Conservation (phyloP, 2,113 vertebrate genomes). For the zebrafish (Danio rerio) region GRCz12tu NC_133178.1:35612501-35613000, state of each 20-base stretch:
- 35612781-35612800: background rate
- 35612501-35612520: constrained; percentile 73
- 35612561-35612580: no score
- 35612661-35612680: no score
- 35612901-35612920: constrained; percentile 77
- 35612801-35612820: background rate
- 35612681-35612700: no score
- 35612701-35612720: no score
- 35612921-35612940: constrained; percentile 81
- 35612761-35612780: no score
- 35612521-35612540: background rate
- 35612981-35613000: constrained; percentile 68
- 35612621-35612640: background rate
- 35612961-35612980: constrained; percentile 75
- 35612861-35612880: no score
- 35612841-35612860: no score
- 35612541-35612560: background rate
- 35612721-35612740: no score
- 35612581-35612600: no score
- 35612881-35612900: constrained; percentile 56
- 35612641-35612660: background rate
- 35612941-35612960: constrained; percentile 74
- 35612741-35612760: no score
- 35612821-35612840: no score
- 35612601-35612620: background rate